Evolutionary conservation across 2,888 invertebrate genomes (phyloP), one percentile per base, ranked within the genome.

Genomic region (Orchesella flavescens): DNA sequence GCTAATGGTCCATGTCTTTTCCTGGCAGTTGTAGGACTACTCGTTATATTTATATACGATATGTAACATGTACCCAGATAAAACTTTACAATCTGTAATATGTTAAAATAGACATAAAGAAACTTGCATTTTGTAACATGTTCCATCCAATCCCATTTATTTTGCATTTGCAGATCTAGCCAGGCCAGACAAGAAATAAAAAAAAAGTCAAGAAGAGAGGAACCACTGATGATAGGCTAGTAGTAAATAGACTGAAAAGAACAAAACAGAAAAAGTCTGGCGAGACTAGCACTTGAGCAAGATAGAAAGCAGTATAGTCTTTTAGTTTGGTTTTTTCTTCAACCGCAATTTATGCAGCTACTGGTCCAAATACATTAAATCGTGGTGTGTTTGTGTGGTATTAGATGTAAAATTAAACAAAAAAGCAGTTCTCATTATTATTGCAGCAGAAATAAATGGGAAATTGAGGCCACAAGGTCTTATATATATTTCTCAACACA

Each of bases 1-100:
- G 71, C 78, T 78, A 78, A 78, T 78, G 78, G 78, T 59, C 78
- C 78, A 78, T 78, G 78, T 57, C 69, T 63, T 78, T 78, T 63
- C 53, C 71, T 78, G 78, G 69, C 78, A 78, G 24, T 46, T 66
- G 71, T 17, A 5, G 53, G 17, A 5, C 12, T 59, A 59, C 17
- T 12, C 59, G 10, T 4, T 59, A 59, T 21, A 12, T 10, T 17
- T 5, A 21, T 13, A 59, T 17, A 9, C 10, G 17, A 4, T 21
- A 21, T 59, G 59, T 21, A 59, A 4, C 17, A 59, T 53, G 13
- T 19, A 5, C 10, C 10, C 9, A 57, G 17, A 57, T 19, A 57
- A 17, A 17, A 57, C 2, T 57, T 19, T 57, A 34, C 34, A 34
- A 34, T n/a, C n/a, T n/a, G n/a, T n/a, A n/a, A n/a, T n/a, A n/a